Evolutionary conservation across 2,797 vertebrate species (phyloP).

Genomic region (Galagoides demidoff): DNA sequence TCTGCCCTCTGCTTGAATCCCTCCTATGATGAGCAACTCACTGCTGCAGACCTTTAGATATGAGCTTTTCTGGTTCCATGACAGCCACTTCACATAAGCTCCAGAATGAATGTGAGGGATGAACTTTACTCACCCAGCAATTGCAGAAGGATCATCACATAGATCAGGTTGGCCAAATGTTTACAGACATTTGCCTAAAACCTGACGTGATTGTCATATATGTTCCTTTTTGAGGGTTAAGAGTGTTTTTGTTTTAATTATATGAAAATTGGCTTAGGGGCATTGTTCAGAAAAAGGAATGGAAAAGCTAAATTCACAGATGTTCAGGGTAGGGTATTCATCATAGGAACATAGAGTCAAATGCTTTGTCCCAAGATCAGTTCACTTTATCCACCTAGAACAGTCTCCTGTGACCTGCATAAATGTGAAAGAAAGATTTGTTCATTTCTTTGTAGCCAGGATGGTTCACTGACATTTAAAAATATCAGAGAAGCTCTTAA

Average conservation of each 20-base stretch:
- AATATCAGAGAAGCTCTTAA: background rate
- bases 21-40: background rate
- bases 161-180: background rate
- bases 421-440: background rate
- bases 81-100: background rate
- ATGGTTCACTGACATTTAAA: background rate
- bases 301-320: background rate
- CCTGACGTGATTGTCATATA: background rate
- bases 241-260: background rate
- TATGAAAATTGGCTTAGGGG: background rate
- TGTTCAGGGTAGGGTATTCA: background rate
- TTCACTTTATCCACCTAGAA: background rate
- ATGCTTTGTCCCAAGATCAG: background rate
- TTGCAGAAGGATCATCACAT: background rate
- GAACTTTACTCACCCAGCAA: background rate
- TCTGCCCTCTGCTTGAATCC: background rate
- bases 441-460: background rate
- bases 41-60: background rate
- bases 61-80: background rate
- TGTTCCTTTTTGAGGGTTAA: constrained; percentile 13
- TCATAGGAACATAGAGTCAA: background rate
- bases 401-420: background rate
- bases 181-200: background rate
- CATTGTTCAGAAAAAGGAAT: background rate
- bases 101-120: too few relatives aligned